Conservation (phyloP, 2,113 vertebrate genomes). For the Podiceps cristatus region DNA sequence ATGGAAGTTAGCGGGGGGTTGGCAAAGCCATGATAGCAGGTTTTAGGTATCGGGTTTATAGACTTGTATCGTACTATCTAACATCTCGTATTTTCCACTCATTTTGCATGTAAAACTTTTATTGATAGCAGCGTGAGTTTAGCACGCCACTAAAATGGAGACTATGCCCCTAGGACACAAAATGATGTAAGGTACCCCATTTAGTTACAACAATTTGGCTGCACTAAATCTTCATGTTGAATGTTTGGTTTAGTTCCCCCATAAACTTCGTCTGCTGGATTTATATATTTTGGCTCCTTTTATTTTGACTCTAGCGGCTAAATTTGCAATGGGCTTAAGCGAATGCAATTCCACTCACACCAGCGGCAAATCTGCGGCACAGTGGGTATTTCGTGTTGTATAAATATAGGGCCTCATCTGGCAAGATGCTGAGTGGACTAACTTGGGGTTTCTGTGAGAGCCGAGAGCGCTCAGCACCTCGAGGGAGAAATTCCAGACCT, state of each 20-base stretch:
- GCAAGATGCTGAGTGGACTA: background rate
- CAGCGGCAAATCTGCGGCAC: slow-evolving; percentile 32
- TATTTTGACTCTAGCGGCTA: slow-evolving; percentile 33
- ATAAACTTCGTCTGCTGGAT: slow-evolving; percentile 6
- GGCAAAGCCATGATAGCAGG: background rate
- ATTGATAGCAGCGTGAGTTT: slow-evolving; percentile 22
- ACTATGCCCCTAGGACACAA: slow-evolving; percentile 29
- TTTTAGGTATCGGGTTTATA: slow-evolving; percentile 34
- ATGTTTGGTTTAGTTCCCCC: slow-evolving; percentile 17
- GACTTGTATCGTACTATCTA: slow-evolving; percentile 9
- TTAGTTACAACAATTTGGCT: background rate
- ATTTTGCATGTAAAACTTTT: slow-evolving; percentile 27
- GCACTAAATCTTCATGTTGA: background rate
- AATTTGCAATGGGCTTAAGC: background rate
- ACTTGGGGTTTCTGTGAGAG: background rate
- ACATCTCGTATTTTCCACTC: slow-evolving; percentile 46
- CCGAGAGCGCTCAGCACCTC: background rate
- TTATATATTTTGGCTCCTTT: slow-evolving; percentile 55
- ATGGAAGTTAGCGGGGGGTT: background rate
- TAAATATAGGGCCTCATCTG: background rate
- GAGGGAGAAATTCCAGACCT: slow-evolving; percentile 34
- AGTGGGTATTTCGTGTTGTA: background rate
- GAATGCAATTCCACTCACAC: background rate
- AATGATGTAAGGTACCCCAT: background rate
- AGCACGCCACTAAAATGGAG: background rate